Evolutionary conservation across 2,888 invertebrate species (phyloP).

Genomic region (Agrenia bidenticulata): DNA sequence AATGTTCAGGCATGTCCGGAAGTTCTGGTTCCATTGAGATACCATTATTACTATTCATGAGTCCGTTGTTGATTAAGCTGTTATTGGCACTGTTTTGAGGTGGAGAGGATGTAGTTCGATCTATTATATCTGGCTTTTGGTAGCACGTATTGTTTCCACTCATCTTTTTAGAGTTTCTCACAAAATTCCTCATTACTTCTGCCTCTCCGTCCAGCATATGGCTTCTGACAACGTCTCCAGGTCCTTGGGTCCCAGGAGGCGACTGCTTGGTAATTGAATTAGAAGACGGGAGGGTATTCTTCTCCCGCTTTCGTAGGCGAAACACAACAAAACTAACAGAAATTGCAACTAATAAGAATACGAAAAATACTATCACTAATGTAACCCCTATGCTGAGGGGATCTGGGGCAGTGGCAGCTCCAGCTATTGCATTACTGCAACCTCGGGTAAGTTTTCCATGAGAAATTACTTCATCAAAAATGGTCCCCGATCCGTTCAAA

Average conservation of each 20-base stretch:
- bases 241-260: conserved; percentile 59
- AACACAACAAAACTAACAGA: conserved; percentile 90
- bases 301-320: conserved; percentile 81
- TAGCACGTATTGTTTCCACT: conserved; percentile 60
- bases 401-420: conserved; percentile 75
- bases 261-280: conserved; percentile 43
- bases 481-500: conserved; percentile 81
- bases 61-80: conserved; percentile 57
- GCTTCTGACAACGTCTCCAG: conserved; percentile 72
- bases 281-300: conserved; percentile 64
- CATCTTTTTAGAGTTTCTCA: conserved; percentile 50
- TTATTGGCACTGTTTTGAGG: conserved; percentile 70
- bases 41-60: conserved; percentile 55
- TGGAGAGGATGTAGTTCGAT: conserved; percentile 72
- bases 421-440: conserved; percentile 71
- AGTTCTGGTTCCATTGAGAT: conserved; percentile 62
- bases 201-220: conserved; percentile 69
- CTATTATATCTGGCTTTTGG: conserved; percentile 87
- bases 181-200: conserved; percentile 50
- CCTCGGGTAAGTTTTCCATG: conserved; percentile 74
- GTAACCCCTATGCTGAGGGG: conserved; percentile 90
- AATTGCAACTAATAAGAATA: conserved; percentile 83
- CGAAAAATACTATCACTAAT: conserved; percentile 89
- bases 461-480: conserved; percentile 69
- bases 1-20: conserved; percentile 84